These are phyloP conservation scores for Drosophila limbata DNA, from an alignment of 2,888 invertebrate species.

Conservation along the genomic window DNA sequence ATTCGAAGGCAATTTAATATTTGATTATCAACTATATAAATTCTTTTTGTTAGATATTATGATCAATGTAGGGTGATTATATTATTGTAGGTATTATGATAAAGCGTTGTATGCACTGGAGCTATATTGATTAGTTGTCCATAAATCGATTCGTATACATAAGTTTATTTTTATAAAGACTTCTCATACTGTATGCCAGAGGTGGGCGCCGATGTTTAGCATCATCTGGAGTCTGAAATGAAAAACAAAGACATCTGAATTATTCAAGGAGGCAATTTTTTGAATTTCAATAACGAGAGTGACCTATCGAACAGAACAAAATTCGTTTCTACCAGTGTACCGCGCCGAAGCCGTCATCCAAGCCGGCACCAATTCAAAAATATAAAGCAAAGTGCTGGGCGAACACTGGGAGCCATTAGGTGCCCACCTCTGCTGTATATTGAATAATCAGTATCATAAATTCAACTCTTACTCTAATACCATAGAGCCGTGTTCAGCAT, in stretches of 20 bases:
- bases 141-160: neutral
- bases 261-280: too few relatives aligned
- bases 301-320: too few relatives aligned
- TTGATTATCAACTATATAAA: neutral
- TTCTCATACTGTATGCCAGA: neutral
- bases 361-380: too few relatives aligned
- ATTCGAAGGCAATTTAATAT: neutral
- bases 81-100: neutral
- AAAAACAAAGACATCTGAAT: too few relatives aligned
- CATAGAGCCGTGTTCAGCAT: slow-evolving; percentile 97
- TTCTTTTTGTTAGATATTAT: slow-evolving; percentile 3
- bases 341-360: too few relatives aligned
- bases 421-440: neutral
- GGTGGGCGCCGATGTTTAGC: neutral
- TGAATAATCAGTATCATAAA: slow-evolving; percentile 1
- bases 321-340: too few relatives aligned
- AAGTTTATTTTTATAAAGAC: neutral
- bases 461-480: slow-evolving; percentile 2
- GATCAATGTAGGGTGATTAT: neutral
- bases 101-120: neutral
- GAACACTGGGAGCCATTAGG: too few relatives aligned
- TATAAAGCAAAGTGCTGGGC: too few relatives aligned
- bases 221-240: too few relatives aligned
- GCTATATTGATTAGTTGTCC: neutral
- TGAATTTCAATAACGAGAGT: too few relatives aligned